Evolutionary conservation across 2,888 invertebrate genomes (phyloP).

Genomic region (Gastrophysa polygoni): DNA sequence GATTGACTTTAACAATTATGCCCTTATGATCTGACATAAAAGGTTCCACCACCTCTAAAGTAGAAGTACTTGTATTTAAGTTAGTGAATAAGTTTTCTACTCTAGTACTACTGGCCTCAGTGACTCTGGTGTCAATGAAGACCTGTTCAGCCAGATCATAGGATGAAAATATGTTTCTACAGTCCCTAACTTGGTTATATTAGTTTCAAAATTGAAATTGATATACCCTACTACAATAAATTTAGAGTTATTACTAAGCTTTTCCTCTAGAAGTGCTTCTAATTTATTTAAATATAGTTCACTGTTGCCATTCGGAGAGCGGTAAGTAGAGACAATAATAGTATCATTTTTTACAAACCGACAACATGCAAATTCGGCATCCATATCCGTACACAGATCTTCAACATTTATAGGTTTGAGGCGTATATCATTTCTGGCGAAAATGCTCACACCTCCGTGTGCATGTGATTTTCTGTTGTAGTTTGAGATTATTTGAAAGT

Average conservation of each 20-base stretch:
- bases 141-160: background rate
- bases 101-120: background rate
- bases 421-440: background rate
- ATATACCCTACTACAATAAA: background rate
- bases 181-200: background rate
- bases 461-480: background rate
- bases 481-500: background rate
- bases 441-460: conserved; percentile 4
- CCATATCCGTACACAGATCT: background rate
- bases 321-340: background rate
- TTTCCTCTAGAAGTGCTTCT: conserved; percentile 7
- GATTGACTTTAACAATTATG: background rate
- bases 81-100: background rate
- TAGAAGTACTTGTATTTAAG: background rate
- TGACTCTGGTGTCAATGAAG: background rate
- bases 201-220: background rate
- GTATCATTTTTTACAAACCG: background rate
- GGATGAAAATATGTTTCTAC: conserved; percentile 4
- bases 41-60: background rate
- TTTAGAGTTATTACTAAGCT: background rate
- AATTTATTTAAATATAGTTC: conserved; percentile 8
- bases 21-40: conserved; percentile 2
- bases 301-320: background rate
- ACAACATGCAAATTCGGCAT: background rate
- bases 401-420: background rate